Evolutionary conservation across 2,888 invertebrate species (phyloP).

Genomic region (Brachyopa scutellaris): DNA sequence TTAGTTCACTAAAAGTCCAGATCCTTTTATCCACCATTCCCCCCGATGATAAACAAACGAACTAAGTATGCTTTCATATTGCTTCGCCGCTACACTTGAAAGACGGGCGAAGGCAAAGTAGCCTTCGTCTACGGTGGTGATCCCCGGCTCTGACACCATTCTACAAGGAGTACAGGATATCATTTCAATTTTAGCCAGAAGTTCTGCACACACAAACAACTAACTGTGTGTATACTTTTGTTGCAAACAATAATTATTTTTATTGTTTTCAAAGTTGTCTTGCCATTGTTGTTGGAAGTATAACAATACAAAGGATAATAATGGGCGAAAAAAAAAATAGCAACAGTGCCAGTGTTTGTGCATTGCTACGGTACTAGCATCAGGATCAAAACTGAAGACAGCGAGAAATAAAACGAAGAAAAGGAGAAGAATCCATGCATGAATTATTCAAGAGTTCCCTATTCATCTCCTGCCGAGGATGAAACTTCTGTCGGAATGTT

Average conservation of each 20-base stretch:
- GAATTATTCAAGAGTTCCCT: slow-evolving; percentile 62
- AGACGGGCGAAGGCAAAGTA: too few relatives aligned
- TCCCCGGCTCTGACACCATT: not conserved
- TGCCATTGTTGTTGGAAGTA: slow-evolving; percentile 39
- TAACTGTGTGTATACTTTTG: slow-evolving; percentile 14
- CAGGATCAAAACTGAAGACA: not conserved
- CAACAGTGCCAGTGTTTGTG: slow-evolving; percentile 28
- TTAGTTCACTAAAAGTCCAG: not conserved
- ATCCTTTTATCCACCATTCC: slow-evolving; percentile 14
- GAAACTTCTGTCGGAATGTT: slow-evolving; percentile 52
- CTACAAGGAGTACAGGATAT: slow-evolving; percentile 34
- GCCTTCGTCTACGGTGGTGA: too few relatives aligned
- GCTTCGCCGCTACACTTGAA: slow-evolving; percentile 43
- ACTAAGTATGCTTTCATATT: slow-evolving; percentile 22
- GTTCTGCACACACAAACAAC: slow-evolving; percentile 22
- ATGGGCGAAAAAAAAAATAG: slow-evolving; percentile 33
- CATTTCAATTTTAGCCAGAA: slow-evolving; percentile 51
- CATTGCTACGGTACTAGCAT: not conserved
- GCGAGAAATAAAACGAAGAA: slow-evolving; percentile 24
- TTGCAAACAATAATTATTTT: slow-evolving; percentile 66
- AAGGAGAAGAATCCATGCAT: slow-evolving; percentile 60
- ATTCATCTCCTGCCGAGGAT: slow-evolving; percentile 39
- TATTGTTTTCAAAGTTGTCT: slow-evolving; percentile 62
- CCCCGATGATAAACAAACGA: slow-evolving; percentile 15
- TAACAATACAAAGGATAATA: slow-evolving; percentile 41